A percentile compares a stretch with the other conserved stretches of the same genome.
These are phyloP conservation scores for Trachymyrmex cornetzi DNA, from an alignment of 1,140 invertebrate species.

Conservation along the genomic window DNA sequence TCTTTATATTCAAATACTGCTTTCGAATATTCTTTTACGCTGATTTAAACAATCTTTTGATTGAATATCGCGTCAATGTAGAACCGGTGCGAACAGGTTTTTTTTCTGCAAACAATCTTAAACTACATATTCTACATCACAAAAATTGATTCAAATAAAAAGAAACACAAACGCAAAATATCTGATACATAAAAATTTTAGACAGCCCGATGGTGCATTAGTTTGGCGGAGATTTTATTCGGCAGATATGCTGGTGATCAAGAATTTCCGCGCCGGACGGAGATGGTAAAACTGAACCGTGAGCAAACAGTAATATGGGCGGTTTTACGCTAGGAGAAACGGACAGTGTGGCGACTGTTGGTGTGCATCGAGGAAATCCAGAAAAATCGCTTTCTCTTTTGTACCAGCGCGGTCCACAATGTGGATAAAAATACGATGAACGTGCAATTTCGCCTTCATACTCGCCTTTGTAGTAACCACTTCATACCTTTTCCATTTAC, in stretches of 20 bases:
- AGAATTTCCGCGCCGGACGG: constrained; percentile 32
- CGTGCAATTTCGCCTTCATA: constrained; percentile 48
- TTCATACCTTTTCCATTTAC: constrained; percentile 15
- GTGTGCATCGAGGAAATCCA: constrained; percentile 51
- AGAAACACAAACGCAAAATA: neutral
- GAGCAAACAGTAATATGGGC: constrained; percentile 76
- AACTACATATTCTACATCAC: neutral
- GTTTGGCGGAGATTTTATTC: constrained; percentile 61
- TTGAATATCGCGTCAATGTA: neutral
- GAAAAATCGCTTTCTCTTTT: constrained; percentile 62
- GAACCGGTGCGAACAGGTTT: neutral
- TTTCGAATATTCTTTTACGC: neutral
- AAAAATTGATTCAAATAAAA: constrained; percentile 2
- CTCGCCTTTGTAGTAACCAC: constrained; percentile 51
- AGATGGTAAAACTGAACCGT: constrained; percentile 61
- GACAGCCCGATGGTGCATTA: neutral
- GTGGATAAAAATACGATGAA: constrained; percentile 55
- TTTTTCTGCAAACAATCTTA: constrained; percentile 6
- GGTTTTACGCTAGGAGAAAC: constrained; percentile 47
- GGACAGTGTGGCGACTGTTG: constrained; percentile 30
- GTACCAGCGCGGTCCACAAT: neutral
- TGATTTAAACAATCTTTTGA: neutral
- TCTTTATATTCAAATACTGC: neutral
- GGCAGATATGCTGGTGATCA: constrained; percentile 43
- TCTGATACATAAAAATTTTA: constrained; percentile 28